A percentile compares a stretch with the other conserved stretches of the same genome.
These are phyloP conservation scores for Platycheirus albimanus DNA, from an alignment of 2,888 invertebrate genomes.

Conservation along the genomic window DNA sequence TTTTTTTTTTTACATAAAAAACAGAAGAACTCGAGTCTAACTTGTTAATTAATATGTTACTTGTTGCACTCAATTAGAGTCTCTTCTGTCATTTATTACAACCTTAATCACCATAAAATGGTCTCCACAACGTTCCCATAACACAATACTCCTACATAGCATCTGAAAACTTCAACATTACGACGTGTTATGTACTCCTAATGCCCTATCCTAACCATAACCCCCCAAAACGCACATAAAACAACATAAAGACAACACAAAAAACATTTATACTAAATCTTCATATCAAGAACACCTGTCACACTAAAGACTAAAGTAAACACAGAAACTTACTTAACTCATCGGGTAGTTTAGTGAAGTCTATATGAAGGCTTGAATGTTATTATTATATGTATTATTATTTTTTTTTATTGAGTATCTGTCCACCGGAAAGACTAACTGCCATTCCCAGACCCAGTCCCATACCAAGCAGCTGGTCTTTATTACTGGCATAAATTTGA, in stretches of 20 bases:
- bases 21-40: too few relatives aligned
- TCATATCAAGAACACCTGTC: not conserved
- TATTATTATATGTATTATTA: too few relatives aligned
- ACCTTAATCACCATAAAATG: too few relatives aligned
- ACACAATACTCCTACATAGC: too few relatives aligned
- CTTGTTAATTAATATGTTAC: too few relatives aligned
- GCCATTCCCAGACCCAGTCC: too few relatives aligned
- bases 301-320: conserved; percentile 3
- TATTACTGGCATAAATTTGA: conserved; percentile 11
- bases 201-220: not conserved
- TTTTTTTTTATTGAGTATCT: conserved; percentile 18
- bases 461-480: not conserved
- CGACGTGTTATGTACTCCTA: too few relatives aligned
- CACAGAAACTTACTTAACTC: conserved; percentile 19
- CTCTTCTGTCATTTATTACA: too few relatives aligned
- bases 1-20: too few relatives aligned
- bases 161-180: too few relatives aligned
- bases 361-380: not conserved
- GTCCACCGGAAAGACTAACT: conserved; percentile 11
- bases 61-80: too few relatives aligned
- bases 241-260: not conserved
- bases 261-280: not conserved
- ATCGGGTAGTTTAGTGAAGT: not conserved
- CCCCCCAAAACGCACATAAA: not conserved
- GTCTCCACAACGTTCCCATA: too few relatives aligned